Evolutionary conservation across 1,140 invertebrate genomes (phyloP), one percentile per base, ranked within the genome.

Genomic region (Cotesia chilonis): DNA sequence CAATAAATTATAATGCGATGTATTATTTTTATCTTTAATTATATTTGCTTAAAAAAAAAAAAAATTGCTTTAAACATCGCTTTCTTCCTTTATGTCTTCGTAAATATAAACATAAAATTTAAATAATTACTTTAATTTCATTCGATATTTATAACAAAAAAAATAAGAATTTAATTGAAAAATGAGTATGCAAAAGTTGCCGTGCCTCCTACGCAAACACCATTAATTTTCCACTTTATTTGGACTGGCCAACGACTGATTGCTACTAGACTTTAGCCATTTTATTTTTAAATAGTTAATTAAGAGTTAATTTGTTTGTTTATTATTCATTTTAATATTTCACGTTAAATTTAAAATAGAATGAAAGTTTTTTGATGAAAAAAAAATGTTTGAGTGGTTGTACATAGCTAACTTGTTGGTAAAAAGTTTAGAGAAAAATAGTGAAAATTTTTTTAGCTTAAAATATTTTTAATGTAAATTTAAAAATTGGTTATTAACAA

Each of bases 171-270:
- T 10, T n/a, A 41, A 10, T 28, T 28, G 47, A 57, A 59, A 59
- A 12, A 57, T 70, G 72, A 68, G 59, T 37, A 74, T 72, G 57
- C 67, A 72, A 74, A 75, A 70, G 76, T 67, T 81, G 76, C 75
- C 75, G 77, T 80, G 80, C 78, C 80, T 81, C 80, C 80, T 75
- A 20, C 51, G 9, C 70, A 41, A 68, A n/a, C 5, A 55, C n/a
- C 20, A 64, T 75, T 12, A 38, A 37, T 28, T 63, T 77, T 76
- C 66, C 66, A 52, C 4, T 38, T 47, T 47, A 9, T 9, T 64
- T 20, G 36, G 55, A 55, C 20, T 63, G 64, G 47, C 64, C 20
- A 63, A 70, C 37, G 73, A 74, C 68, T 70, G 68, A 70, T 35
- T 57, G 70, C 54, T 64, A 38, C 61, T 35, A 41, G 14, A 66